Evolutionary conservation across 2,113 vertebrate genomes (phyloP), one percentile per base, ranked within the genome.

Genomic region (Mustela lutreola): DNA sequence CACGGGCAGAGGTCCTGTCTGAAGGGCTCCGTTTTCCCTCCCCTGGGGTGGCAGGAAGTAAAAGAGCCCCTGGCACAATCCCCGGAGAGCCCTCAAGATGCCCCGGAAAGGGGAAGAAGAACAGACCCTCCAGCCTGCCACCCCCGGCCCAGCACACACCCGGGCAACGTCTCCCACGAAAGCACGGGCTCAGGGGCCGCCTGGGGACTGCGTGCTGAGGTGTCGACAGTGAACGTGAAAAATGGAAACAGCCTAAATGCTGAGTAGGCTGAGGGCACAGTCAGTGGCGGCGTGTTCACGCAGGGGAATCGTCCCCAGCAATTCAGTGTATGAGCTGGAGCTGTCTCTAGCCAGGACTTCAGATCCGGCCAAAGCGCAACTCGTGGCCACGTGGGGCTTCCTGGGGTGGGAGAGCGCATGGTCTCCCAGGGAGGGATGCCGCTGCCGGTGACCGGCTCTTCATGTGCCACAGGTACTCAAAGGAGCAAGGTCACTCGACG

Each of bases 321-420:
- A 63, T n/a, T 60, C 15, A 6, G 33, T 56, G 67, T 11, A 15
- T 33, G 60, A 53, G 50, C 26, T 39, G 14, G n/a, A 63, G 12
- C 48, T 11, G 7, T 8, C 10, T 26, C 15, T 21, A 21, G 56
- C 56, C 7, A 19, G 18, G 4, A 5, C 11, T 7, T 26, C 15
- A 58, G n/a, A 42, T 63, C 33, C 16, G 70, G 70, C 70, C 81
- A 63, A 50, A 50, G 33, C 18, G 19, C 0, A 9, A 11, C 65
- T 42, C 10, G 1, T 18, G 31, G 33, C n/a, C 24, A 1, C 4
- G 22, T 1, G 11, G 19, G 75, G 24, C 11, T 28, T 12, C 22
- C 53, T 42, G 28, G 36, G 31, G 28, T 6, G 26, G 7, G 39
- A 22, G 24, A 42, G 18, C 21, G 18, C 1, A 56, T n/a, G 7